Percentiles rank a stretch among this genome's conserved stretches.
Conservation (phyloP, 2,888 invertebrate genomes). For the Acrobasis suavella region DNA sequence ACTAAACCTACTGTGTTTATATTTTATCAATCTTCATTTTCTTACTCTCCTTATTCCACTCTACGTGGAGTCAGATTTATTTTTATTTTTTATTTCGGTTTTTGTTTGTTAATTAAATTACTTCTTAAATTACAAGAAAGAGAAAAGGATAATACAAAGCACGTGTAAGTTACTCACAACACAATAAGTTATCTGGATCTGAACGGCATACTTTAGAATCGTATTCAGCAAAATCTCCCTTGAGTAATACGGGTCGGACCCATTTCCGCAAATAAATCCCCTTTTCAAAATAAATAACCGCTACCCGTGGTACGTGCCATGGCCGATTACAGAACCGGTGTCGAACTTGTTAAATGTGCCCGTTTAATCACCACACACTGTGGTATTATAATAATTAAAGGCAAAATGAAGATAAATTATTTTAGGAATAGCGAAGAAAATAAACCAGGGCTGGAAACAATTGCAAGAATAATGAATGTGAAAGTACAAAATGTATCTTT, state of each 20-base stretch:
- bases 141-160: not conserved
- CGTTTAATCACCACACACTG: conserved; percentile 17
- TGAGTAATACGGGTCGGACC: conserved; percentile 76
- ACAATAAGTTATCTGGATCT: conserved; percentile 67
- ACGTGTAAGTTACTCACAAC: conserved; percentile 43
- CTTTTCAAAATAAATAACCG: conserved; percentile 73
- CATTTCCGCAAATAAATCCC: conserved; percentile 76
- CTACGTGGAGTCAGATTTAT: too few relatives aligned
- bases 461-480: not conserved
- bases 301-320: conserved; percentile 46
- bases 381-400: conserved; percentile 12
- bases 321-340: conserved; percentile 50
- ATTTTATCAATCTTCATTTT: too few relatives aligned
- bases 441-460: not conserved
- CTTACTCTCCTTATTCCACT: too few relatives aligned
- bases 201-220: conserved; percentile 67
- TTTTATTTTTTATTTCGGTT: too few relatives aligned
- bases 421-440: not conserved
- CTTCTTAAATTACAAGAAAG: not conserved
- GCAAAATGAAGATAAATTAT: conserved; percentile 1
- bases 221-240: conserved; percentile 72
- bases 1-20: too few relatives aligned
- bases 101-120: too few relatives aligned
- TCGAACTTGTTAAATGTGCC: conserved; percentile 42
- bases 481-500: too few relatives aligned